A percentile compares a stretch with the other conserved stretches of the same genome.
Conservation (phyloP, 2,113 vertebrate genomes). For the Megaleporinus macrocephalus region DNA sequence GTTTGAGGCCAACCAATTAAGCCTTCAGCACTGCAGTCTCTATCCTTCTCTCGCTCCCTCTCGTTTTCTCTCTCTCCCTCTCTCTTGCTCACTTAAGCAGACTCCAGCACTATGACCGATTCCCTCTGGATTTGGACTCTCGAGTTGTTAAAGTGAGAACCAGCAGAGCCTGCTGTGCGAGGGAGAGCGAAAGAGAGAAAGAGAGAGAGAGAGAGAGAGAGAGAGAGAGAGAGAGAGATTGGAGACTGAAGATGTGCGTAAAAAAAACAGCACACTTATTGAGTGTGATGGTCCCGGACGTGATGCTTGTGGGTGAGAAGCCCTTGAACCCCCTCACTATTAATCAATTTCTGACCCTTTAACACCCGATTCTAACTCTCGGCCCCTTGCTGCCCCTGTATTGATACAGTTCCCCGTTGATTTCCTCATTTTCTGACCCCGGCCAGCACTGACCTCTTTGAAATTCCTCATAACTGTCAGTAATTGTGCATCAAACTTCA, state of each 20-base stretch:
- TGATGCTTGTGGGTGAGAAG: conserved; percentile 78
- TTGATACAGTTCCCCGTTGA: conserved; percentile 89
- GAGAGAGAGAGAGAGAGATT: conserved; percentile 12
- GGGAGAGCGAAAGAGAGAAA: background rate
- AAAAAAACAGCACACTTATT: conserved; percentile 57
- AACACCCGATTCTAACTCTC: conserved; percentile 79
- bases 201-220: conserved; percentile 8
- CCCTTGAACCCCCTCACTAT: conserved; percentile 76
- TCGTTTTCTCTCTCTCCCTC: conserved; percentile 48
- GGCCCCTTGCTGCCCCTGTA: conserved; percentile 77
- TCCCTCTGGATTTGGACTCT: conserved; percentile 75
- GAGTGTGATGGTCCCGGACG: conserved; percentile 73
- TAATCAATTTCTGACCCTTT: conserved; percentile 81
- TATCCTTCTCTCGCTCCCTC: conserved; percentile 54
- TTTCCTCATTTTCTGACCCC: conserved; percentile 86
- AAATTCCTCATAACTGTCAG: conserved; percentile 94
- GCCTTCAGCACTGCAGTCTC: conserved; percentile 66
- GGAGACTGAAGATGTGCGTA: background rate
- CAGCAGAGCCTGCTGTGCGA: conserved; percentile 74
- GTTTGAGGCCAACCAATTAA: conserved; percentile 85
- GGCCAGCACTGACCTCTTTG: conserved; percentile 88
- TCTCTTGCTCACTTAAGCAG: conserved; percentile 49
- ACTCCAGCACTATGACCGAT: conserved; percentile 74
- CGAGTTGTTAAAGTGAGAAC: conserved; percentile 76
- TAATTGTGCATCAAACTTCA: conserved; percentile 96